Conservation (phyloP, 2,888 invertebrate species). For the Lasioglossum villosulum region DNA sequence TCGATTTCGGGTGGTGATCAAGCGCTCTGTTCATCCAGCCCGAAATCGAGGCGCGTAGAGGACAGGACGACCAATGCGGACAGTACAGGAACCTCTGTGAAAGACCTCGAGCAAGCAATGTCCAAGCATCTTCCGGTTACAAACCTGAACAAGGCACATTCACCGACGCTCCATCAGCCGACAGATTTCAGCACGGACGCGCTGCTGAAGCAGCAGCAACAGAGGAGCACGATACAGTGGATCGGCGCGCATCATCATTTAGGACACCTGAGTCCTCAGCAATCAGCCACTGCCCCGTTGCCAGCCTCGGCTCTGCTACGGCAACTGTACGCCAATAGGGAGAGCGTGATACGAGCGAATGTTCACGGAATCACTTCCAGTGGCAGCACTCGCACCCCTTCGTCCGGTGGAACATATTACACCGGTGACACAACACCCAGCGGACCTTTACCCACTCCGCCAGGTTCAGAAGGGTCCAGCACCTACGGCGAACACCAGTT, state of each 20-base stretch:
- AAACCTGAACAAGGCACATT: constrained; percentile 85
- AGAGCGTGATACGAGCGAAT: constrained; percentile 97
- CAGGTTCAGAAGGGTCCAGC: constrained; percentile 93
- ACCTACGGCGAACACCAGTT: constrained; percentile 89
- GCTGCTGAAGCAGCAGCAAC: constrained; percentile 92
- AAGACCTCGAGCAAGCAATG: constrained; percentile 98
- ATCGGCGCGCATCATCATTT: constrained; percentile 92
- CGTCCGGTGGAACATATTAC: constrained; percentile 80
- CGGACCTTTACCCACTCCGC: constrained; percentile 94
- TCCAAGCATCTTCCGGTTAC: constrained; percentile 94
- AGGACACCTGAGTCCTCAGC: constrained; percentile 87
- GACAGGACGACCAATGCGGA: constrained; percentile 74
- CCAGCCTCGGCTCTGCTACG: constrained; percentile 95
- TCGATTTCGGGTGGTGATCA: constrained; percentile 85
- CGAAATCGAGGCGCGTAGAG: constrained; percentile 79
- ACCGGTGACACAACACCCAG: constrained; percentile 85
- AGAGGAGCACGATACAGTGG: constrained; percentile 95
- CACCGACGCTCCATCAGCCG: constrained; percentile 88
- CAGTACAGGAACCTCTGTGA: constrained; percentile 89
- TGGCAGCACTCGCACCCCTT: constrained; percentile 81
- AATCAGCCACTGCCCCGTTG: constrained; percentile 87
- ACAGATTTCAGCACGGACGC: constrained; percentile 96
- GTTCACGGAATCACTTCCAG: constrained; percentile 87
- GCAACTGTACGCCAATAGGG: constrained; percentile 94
- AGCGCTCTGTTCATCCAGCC: constrained; percentile 80